Base-by-base conservation (phyloP, 2,113 vertebrate species). In the Circaetus gallicus region DNA sequence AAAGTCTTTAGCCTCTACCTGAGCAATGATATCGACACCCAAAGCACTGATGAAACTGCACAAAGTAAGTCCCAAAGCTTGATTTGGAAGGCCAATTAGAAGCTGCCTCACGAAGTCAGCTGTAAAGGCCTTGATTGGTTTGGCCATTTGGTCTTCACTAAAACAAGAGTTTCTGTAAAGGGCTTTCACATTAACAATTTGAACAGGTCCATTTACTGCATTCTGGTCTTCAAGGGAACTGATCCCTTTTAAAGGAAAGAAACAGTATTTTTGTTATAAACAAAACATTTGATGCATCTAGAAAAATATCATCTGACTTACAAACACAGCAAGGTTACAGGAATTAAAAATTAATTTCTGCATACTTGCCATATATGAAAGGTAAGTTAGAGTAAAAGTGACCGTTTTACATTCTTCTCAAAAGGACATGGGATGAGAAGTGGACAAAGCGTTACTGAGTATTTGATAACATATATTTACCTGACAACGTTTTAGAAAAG, bases 1-100 rank as follows among this genome's bases (percentile, higher is more conserved):
- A 67, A 99, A 99, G 97, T 99, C 99, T 97, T 99, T 99, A 2
- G 99, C 99, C 81, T 99, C 99, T 34, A 99, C 99, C 95, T 99
- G 99, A 43, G 99, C 98, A 11, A 99, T 99, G 16, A 99, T 98
- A 89, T 99, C 99, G 1, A 99, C 98, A 1, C 99, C 99, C 24
- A 99, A 97, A 25, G 99, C 99, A 2, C 99, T 99, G 91, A 99
- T 98, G 78, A 99, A 99, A 83, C 99, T 99, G 98, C 99, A 99
- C 42, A 99, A 97, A 8, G 99, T 99, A 59, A 99, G 98, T 3
- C 99, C 99, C 7, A 99, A 96, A 32, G 99, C 99, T 90, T 99
- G 99, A 81, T 99, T 99, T 11, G 99, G 99, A 53, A 99, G 98
- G n/a, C 99, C 99, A 95, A 99, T 99, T 67, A 99, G 98, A 95